A percentile compares a stretch with the other conserved stretches of the same genome.
phyloP scores from a whole-genome alignment of 2,797 vertebrate genomes.

The Fratercula arctica region DNA sequence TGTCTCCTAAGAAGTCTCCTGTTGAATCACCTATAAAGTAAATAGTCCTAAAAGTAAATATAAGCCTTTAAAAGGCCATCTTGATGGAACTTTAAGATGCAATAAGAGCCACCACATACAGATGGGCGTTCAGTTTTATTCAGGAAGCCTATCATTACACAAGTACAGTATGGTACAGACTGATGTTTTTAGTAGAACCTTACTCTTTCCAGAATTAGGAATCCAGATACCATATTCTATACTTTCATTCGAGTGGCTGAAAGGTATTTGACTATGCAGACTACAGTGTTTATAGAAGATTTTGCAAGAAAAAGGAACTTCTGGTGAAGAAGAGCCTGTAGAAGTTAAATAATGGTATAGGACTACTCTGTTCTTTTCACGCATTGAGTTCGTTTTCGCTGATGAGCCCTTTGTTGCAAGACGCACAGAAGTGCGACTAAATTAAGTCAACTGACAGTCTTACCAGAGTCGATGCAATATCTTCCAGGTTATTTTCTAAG shows the following conservation, averaged over 20 bases:
- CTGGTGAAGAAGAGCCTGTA: background rate
- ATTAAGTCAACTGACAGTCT: background rate
- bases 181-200: background rate
- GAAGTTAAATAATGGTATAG: background rate
- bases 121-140: background rate
- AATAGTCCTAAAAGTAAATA: background rate
- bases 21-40: background rate
- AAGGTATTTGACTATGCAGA: background rate
- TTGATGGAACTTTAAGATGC: background rate
- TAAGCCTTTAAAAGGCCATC: background rate
- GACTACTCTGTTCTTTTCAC: background rate
- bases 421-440: background rate
- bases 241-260: background rate
- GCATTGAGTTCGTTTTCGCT: background rate
- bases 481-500: conserved; percentile 88
- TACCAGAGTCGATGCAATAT: conserved; percentile 97
- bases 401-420: background rate
- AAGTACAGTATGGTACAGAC: background rate
- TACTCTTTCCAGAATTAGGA: background rate
- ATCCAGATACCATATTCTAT: background rate
- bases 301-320: background rate
- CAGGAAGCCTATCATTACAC: background rate
- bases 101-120: background rate
- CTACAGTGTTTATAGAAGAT: background rate
- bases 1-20: background rate